Evolutionary conservation across 35 echinoderm and acorn worm species (phyloP), one percentile per base, ranked within the genome.

Genomic region (Holothuria glaberrima): DNA sequence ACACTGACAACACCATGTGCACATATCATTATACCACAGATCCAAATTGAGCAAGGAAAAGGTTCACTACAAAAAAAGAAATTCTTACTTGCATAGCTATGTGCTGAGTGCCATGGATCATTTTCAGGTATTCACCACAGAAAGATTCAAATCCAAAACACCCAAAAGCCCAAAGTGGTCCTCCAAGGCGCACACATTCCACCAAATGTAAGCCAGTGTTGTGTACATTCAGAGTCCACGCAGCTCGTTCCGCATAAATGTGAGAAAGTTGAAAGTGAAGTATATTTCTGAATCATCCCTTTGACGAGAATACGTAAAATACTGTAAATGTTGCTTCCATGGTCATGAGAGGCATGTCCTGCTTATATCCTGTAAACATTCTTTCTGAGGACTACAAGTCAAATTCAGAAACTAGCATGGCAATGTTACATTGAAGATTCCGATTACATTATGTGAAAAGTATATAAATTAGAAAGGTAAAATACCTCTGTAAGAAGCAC

Each of bases 101-200:
- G 28, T 83, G 80, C 57, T 58, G 80, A 20, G 80, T 83, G 9
- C 80, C 50, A 59, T 83, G 80, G 4, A 58, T 83, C 80, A 83
- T 83, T 27, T 31, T 83, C 7, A 83, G 52, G 48, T 83, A 83
- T n/a, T 83, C 80, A 32, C 80, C 80, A 59, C 80, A 83, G 57
- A 83, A 83, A 59, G 80, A 83, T 48, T 83, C 80, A 83, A 83
- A 83, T n/a, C 48, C 80, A 83, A 83, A 59, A 30, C 20, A 26
- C 20, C 80, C 28, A 61, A 83, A 83, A 19, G 80, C 28, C 80
- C 80, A 83, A 6, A 58, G 50, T 12, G 80, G 80, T 4, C 80
- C 80, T 28, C 20, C 80, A 26, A 31, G 20, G 0, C 28, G 48
- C 21, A 59, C 80, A 60, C 50, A 83, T 29, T 83, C 80, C 9